Conservation (phyloP, 2,113 vertebrate species). For the Eupsittula cactorum region DNA sequence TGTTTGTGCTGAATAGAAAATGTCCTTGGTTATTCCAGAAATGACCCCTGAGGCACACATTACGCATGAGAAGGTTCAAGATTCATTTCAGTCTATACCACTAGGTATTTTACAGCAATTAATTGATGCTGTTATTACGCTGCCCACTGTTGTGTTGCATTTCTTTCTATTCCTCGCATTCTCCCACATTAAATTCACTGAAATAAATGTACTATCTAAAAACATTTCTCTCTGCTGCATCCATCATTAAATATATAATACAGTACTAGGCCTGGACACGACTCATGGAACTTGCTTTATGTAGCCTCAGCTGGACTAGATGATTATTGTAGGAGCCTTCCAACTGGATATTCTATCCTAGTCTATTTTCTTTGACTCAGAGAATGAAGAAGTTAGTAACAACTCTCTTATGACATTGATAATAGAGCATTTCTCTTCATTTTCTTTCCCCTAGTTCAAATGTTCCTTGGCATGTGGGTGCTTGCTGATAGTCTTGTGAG, state of each 20-base stretch:
- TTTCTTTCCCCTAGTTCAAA: not conserved
- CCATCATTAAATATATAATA: not conserved
- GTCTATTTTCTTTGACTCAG: not conserved
- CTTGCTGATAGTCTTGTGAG: not conserved
- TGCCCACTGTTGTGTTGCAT: not conserved
- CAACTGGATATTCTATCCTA: not conserved
- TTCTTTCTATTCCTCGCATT: not conserved
- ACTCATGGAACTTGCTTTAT: not conserved
- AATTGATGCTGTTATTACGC: not conserved
- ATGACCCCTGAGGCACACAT: not conserved
- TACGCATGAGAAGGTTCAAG: not conserved
- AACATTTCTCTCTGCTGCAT: not conserved
- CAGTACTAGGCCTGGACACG: not conserved
- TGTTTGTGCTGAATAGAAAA: not conserved
- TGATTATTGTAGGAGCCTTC: not conserved
- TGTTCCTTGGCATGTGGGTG: not conserved
- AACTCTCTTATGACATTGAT: not conserved
- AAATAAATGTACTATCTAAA: not conserved
- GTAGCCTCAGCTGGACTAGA: not conserved
- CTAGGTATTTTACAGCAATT: not conserved
- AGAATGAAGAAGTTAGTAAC: not conserved
- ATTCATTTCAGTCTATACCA: not conserved
- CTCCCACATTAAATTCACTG: not conserved
- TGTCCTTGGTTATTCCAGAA: not conserved
- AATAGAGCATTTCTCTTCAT: not conserved